Evolutionary conservation across 2,797 vertebrate genomes (phyloP).

Genomic region (Cuniculus paca): DNA sequence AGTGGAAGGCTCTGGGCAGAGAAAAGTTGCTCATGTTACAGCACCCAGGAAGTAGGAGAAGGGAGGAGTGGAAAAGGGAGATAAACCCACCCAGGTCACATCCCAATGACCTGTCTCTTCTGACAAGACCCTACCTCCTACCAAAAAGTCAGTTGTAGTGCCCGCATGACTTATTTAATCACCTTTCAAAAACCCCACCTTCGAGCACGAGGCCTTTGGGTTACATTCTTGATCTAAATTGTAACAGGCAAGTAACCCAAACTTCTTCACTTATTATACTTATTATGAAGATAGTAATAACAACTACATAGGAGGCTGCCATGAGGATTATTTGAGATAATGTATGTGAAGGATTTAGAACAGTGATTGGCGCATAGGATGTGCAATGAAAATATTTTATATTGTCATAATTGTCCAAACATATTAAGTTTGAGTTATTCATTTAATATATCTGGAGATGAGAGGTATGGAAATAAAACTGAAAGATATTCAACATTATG

Average conservation of each 20-base stretch:
- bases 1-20: neutral
- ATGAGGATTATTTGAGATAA: neutral
- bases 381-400: neutral
- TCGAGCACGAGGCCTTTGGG: neutral
- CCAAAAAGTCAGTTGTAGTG: neutral
- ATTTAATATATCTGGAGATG: neutral
- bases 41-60: neutral
- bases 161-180: neutral
- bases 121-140: neutral
- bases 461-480: neutral
- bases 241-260: neutral
- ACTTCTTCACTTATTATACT: neutral
- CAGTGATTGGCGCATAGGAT: neutral
- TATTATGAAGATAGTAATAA: neutral
- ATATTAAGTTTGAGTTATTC: neutral
- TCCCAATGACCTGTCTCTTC: neutral
- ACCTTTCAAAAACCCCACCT: neutral
- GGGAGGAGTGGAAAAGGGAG: neutral
- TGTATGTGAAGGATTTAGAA: neutral
- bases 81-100: neutral
- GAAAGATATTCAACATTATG: neutral
- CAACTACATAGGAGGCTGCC: neutral
- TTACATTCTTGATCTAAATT: neutral
- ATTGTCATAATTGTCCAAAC: neutral
- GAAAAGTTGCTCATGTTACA: neutral